These are phyloP conservation scores for Ecliptopera silaceata DNA, from an alignment of 2,888 invertebrate species.

Conservation along the genomic window DNA sequence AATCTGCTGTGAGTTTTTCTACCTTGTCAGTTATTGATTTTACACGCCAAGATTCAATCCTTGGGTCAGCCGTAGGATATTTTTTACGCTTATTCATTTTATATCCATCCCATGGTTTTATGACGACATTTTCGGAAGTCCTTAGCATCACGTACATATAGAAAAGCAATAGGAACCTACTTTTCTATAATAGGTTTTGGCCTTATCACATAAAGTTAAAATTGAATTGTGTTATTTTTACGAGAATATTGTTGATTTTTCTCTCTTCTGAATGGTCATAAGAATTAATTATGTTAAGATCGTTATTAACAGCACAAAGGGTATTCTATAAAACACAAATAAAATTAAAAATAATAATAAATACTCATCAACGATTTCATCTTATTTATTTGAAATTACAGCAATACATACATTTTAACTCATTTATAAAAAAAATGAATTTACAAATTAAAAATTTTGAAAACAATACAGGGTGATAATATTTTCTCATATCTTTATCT, in stretches of 20 bases:
- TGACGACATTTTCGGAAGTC: slow-evolving; percentile 30
- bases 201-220: slow-evolving; percentile 6
- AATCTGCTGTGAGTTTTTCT: not conserved
- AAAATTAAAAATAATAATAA: too few relatives aligned
- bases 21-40: slow-evolving; percentile 30
- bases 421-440: too few relatives aligned
- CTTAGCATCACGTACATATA: slow-evolving; percentile 25
- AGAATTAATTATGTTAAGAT: too few relatives aligned
- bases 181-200: not conserved
- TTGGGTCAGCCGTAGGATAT: slow-evolving; percentile 32
- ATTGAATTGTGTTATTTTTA: not conserved
- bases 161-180: not conserved
- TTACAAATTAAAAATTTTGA: too few relatives aligned
- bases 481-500: too few relatives aligned
- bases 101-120: slow-evolving; percentile 25
- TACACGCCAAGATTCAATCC: slow-evolving; percentile 32
- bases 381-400: too few relatives aligned
- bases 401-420: too few relatives aligned
- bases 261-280: not conserved
- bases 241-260: slow-evolving; percentile 17
- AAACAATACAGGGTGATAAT: too few relatives aligned
- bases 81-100: slow-evolving; percentile 34
- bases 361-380: too few relatives aligned
- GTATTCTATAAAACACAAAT: too few relatives aligned
- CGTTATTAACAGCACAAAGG: too few relatives aligned